Percentiles rank a stretch among this genome's conserved stretches.
Evolutionary conservation across 2,888 invertebrate genomes (phyloP).

Genomic region (Drosophila quinaria): DNA sequence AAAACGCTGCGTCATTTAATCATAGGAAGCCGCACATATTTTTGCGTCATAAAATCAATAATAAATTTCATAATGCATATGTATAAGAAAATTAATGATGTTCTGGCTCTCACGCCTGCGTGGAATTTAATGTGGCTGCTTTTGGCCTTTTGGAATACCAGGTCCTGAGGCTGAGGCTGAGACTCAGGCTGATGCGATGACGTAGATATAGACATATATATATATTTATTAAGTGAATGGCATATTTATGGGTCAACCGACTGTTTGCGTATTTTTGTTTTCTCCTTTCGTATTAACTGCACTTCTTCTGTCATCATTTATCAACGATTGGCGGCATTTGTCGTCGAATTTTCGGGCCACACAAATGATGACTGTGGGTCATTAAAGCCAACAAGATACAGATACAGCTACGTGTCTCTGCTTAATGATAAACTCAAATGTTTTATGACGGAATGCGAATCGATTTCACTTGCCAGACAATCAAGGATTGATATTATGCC

Average conservation of each 20-base stretch:
- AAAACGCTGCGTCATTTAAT: conserved; percentile 34
- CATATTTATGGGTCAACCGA: conserved; percentile 62
- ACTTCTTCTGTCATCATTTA: conserved; percentile 73
- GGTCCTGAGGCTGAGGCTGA: background rate
- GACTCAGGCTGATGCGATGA: conserved; percentile 30
- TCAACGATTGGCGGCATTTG: conserved; percentile 73
- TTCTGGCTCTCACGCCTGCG: conserved; percentile 45
- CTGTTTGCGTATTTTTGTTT: conserved; percentile 33
- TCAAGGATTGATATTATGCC: conserved; percentile 34
- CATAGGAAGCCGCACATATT: conserved; percentile 20
- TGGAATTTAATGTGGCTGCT: conserved; percentile 50
- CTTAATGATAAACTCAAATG: conserved; percentile 59
- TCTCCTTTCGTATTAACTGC: conserved; percentile 57
- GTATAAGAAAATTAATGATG: conserved; percentile 59
- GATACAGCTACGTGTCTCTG: conserved; percentile 50
- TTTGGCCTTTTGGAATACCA: conserved; percentile 9
- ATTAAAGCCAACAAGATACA: conserved; percentile 29
- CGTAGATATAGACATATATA: conserved; percentile 58
- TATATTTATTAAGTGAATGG: conserved; percentile 46
- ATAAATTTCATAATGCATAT: conserved; percentile 60
- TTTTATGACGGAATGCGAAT: conserved; percentile 39
- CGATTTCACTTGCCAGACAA: conserved; percentile 32
- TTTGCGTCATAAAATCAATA: conserved; percentile 67
- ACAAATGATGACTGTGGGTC: conserved; percentile 24
- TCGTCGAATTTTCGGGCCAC: conserved; percentile 45